Base-by-base conservation (phyloP, 2,113 vertebrate species). In the Xenopus borealis region DNA sequence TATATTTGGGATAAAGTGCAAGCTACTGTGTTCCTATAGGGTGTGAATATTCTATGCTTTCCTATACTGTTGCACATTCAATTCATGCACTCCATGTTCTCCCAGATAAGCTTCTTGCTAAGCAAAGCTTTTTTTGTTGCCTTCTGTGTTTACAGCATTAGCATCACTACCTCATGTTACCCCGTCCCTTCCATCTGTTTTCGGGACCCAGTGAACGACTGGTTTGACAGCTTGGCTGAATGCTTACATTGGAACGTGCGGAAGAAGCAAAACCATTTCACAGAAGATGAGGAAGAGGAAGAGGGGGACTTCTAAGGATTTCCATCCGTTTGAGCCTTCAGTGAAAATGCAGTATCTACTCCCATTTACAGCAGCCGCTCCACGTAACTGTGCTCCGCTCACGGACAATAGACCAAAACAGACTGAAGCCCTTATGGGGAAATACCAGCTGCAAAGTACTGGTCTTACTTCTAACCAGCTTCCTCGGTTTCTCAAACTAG, bases 131-230 rank as follows among this genome's bases (percentile, higher is more conserved):
- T 47, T 50, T 50, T 10, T 72, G 16, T 80, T 10, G 46, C 33
- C 40, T 12, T 19, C 50, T 78, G 58, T 80, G 4, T 2, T 27
- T 72, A 0, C 88, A 94, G 93, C 69, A 91, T 94, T 81, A 93
- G 88, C 90, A 94, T 94, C 86, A 94, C 93, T 78, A 94, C 93
- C 83, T 94, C 93, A 44, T 92, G 93, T 85, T 94, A 93, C 81
- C 93, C 93, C 0, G 90, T 94, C 7, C 93, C 93, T 50, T 94
- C 92, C 3, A 91, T 94, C 85, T 94, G 93, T 19, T 92, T 90
- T 83, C 89, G 79, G 4, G 90, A 93, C 50, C 92, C 93, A 0
- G 91, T 93, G 68, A 92, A 91, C 1, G 93, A 94, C 86, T 94
- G 93, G 93, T 94, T 94, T 4, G 90, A 94, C 80, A 94, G 93